phyloP scores from a whole-genome alignment of 2,888 invertebrate genomes.

The Hirudinaria manillensis region DNA sequence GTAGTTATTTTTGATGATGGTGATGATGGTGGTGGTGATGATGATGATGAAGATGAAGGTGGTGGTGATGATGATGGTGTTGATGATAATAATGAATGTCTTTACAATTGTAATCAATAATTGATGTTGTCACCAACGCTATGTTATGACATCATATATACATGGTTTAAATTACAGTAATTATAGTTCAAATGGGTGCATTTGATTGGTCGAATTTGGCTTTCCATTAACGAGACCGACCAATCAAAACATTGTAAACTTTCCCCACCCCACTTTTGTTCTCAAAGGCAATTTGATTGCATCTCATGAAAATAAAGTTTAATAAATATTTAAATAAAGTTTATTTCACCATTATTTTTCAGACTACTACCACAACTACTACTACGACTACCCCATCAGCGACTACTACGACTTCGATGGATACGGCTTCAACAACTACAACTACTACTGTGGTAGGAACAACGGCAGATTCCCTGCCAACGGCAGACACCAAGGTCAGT shows the following conservation, averaged over 20 bases:
- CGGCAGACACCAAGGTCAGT: neutral
- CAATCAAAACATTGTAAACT: too few species aligned
- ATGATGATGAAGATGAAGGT: neutral
- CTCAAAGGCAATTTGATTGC: too few species aligned
- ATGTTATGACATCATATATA: neutral
- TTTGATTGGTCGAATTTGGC: too few species aligned
- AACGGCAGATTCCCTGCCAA: neutral
- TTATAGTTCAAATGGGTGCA: too few species aligned
- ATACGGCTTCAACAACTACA: constrained; percentile 16
- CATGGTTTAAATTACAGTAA: neutral
- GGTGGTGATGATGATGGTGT: neutral
- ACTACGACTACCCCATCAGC: constrained; percentile 19
- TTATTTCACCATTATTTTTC: neutral
- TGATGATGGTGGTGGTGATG: neutral
- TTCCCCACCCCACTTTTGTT: too few species aligned
- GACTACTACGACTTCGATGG: constrained; percentile 1
- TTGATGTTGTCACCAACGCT: too few species aligned
- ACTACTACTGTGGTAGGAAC: constrained; percentile 6
- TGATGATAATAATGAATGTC: neutral
- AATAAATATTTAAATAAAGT: too few species aligned
- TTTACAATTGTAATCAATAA: too few species aligned
- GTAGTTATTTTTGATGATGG: neutral
- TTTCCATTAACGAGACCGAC: too few species aligned
- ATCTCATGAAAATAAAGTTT: too few species aligned
- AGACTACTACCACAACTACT: constrained; percentile 19